Percentiles rank a stretch among this genome's conserved stretches.
Evolutionary conservation across 2,888 invertebrate genomes (phyloP).

Genomic region (Xanthorhoe designata): DNA sequence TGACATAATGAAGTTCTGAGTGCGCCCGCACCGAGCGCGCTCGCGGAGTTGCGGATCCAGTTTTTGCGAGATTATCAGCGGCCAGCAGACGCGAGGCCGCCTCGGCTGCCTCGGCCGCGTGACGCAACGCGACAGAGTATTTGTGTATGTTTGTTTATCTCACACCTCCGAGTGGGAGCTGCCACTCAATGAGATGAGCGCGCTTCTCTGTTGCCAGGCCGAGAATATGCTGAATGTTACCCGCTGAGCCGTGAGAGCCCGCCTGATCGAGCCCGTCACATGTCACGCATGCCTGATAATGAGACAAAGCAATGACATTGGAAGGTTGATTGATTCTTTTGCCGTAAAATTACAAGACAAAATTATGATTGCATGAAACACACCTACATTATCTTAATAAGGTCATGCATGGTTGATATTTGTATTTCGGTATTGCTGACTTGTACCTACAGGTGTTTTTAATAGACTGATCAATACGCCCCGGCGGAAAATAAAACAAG

Average conservation of each 20-base stretch:
- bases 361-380: not conserved
- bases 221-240: not conserved
- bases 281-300: conserved; percentile 7
- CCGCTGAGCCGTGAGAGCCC: not conserved
- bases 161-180: conserved; percentile 15
- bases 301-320: conserved; percentile 3
- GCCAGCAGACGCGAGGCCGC: no score
- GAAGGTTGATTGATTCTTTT: not conserved
- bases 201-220: conserved; percentile 15
- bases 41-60: conserved; percentile 1
- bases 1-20: conserved; percentile 8
- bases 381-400: not conserved
- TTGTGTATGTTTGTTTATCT: conserved; percentile 14
- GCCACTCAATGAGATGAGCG: conserved; percentile 2
- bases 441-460: not conserved
- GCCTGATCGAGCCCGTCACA: conserved; percentile 8
- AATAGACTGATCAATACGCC: not conserved
- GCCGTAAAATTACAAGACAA: not conserved
- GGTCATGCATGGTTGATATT: not conserved
- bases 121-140: not conserved
- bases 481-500: not conserved
- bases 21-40: conserved; percentile 7
- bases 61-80: conserved; percentile 12
- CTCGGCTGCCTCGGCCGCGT: not conserved
- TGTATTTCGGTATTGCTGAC: not conserved